Evolutionary conservation across 2,113 vertebrate genomes (phyloP).

Genomic region (Hippolais icterina): DNA sequence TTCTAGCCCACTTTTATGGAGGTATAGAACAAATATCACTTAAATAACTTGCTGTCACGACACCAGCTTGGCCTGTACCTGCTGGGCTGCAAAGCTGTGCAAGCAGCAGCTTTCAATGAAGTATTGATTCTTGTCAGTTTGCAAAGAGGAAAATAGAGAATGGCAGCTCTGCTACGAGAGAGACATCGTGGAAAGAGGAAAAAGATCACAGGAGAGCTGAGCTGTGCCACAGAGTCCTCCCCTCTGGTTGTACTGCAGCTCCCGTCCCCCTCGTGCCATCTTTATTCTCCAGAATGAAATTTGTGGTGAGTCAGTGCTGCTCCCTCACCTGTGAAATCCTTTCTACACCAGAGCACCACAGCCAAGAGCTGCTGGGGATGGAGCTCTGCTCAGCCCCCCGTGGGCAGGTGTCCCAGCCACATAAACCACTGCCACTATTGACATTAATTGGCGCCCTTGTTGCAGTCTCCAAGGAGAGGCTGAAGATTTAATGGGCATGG

Average conservation of each 20-base stretch:
- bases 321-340: background rate
- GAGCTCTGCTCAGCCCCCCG: background rate
- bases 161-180: background rate
- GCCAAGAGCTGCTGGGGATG: background rate
- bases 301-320: background rate
- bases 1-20: background rate
- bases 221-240: background rate
- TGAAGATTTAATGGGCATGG: constrained; percentile 46
- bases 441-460: constrained; percentile 49
- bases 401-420: constrained; percentile 4
- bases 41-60: background rate
- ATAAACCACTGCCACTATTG: background rate
- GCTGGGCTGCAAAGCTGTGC: background rate
- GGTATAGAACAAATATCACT: background rate
- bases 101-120: background rate
- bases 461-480: background rate
- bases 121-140: background rate
- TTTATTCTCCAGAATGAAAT: background rate
- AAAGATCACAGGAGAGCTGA: background rate
- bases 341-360: background rate
- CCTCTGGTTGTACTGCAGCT: rapidly evolving
- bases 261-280: rapidly evolving
- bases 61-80: background rate
- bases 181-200: background rate
- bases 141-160: background rate